These are phyloP conservation scores for Caenorhabditis sp. DNA, from an alignment of 2,888 invertebrate genomes.

Conservation along the genomic window DNA sequence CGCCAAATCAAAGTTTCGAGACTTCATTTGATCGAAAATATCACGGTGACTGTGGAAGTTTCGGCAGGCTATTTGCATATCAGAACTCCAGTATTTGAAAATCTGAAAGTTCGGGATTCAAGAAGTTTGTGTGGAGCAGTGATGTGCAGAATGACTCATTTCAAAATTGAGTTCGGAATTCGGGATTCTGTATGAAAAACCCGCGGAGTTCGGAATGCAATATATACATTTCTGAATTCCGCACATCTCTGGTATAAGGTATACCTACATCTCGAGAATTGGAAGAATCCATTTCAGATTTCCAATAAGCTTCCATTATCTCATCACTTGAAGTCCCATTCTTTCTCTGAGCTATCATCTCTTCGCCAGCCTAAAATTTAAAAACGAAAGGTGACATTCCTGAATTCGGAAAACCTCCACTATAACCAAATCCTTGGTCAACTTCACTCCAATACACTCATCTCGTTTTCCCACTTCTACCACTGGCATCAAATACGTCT, in stretches of 20 bases:
- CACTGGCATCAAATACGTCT: slow-evolving; percentile 53
- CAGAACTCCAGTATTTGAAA: slow-evolving; percentile 21
- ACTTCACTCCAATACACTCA: slow-evolving; percentile 40
- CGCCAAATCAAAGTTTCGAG: slow-evolving; percentile 37
- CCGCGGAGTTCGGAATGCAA: too few relatives aligned
- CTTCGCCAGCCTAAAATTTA: slow-evolving; percentile 24
- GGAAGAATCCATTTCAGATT: slow-evolving; percentile 45
- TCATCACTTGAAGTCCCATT: slow-evolving; percentile 6
- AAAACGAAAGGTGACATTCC: too few relatives aligned
- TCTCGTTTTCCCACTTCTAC: slow-evolving; percentile 25
- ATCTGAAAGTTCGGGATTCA: slow-evolving; percentile 12
- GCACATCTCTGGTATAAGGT: too few relatives aligned
- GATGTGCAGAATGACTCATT: too few relatives aligned
- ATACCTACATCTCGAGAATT: slow-evolving; percentile 39
- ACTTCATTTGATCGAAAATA: slow-evolving; percentile 33
- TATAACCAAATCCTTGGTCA: slow-evolving; percentile 48
- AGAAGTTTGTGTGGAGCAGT: too few relatives aligned
- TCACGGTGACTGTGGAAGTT: slow-evolving; percentile 23
- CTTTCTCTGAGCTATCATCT: slow-evolving; percentile 20
- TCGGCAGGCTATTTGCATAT: slow-evolving; percentile 21
- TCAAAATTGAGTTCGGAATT: too few relatives aligned
- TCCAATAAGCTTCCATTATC: slow-evolving; percentile 43
- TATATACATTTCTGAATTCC: too few relatives aligned
- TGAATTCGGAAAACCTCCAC: too few relatives aligned
- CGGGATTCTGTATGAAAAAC: too few relatives aligned